Evolutionary conservation across 2,888 invertebrate species (phyloP).

Genomic region (Acanthacorydalis orientalis): DNA sequence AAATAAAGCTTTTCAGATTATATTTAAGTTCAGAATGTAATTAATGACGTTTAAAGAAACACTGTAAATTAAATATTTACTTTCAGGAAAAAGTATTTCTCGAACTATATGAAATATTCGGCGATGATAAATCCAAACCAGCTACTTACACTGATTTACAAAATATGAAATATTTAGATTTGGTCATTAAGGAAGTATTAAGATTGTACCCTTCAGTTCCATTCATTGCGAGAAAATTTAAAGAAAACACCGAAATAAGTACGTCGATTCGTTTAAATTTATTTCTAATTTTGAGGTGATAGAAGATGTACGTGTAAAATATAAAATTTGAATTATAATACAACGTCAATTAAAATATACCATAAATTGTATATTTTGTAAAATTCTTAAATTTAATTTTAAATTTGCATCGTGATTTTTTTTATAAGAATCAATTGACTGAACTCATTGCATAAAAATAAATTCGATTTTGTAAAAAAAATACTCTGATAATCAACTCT

Average conservation of each 20-base stretch:
- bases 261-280: conserved; percentile 1
- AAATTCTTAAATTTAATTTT: no score
- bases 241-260: conserved; percentile 22
- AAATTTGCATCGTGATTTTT: no score
- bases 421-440: no score
- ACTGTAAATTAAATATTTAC: background rate
- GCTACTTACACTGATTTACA: conserved; percentile 23
- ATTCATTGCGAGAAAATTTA: conserved; percentile 25
- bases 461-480: no score
- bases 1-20: no score
- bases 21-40: no score
- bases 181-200: conserved; percentile 34
- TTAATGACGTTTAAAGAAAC: background rate
- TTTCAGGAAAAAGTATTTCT: conserved; percentile 23
- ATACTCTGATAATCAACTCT: no score
- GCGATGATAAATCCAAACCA: conserved; percentile 11
- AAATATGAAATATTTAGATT: conserved; percentile 35
- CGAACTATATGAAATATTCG: conserved; percentile 23
- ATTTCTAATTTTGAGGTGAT: background rate
- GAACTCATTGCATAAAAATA: no score
- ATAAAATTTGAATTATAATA: no score
- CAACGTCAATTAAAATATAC: no score
- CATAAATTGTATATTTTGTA: no score
- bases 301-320: background rate
- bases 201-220: conserved; percentile 36